Conservation (phyloP, 2,888 invertebrate genomes). For the Bimastos eiseni region DNA sequence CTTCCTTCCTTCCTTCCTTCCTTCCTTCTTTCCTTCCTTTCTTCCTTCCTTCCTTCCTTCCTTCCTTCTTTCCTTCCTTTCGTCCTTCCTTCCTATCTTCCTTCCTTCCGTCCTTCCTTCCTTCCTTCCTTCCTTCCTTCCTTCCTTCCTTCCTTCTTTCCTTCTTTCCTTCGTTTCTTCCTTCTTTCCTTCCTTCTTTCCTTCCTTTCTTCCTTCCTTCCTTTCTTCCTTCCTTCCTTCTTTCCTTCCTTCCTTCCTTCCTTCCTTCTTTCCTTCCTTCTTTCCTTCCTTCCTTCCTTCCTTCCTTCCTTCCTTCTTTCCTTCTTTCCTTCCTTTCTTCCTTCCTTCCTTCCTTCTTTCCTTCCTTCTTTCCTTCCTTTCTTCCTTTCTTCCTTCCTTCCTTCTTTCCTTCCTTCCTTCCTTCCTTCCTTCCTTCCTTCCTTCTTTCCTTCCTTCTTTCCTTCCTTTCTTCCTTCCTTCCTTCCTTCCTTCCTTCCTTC, state of each 20-base stretch:
- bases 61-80: too few relatives aligned
- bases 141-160: too few relatives aligned
- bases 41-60: background rate
- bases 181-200: too few relatives aligned
- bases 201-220: too few relatives aligned
- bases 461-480: background rate
- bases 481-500: background rate
- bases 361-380: background rate
- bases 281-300: background rate
- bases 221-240: too few relatives aligned
- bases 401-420: background rate
- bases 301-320: background rate
- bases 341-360: background rate
- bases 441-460: background rate
- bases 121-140: too few relatives aligned
- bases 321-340: background rate
- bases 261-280: background rate
- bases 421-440: background rate
- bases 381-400: background rate
- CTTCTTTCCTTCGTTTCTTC: too few relatives aligned
- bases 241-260: too few relatives aligned
- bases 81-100: too few relatives aligned
- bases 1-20: background rate
- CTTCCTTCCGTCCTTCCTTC: too few relatives aligned
- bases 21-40: background rate